Evolutionary conservation across 2,888 invertebrate species (phyloP).

Genomic region (Ophioninae sp.): DNA sequence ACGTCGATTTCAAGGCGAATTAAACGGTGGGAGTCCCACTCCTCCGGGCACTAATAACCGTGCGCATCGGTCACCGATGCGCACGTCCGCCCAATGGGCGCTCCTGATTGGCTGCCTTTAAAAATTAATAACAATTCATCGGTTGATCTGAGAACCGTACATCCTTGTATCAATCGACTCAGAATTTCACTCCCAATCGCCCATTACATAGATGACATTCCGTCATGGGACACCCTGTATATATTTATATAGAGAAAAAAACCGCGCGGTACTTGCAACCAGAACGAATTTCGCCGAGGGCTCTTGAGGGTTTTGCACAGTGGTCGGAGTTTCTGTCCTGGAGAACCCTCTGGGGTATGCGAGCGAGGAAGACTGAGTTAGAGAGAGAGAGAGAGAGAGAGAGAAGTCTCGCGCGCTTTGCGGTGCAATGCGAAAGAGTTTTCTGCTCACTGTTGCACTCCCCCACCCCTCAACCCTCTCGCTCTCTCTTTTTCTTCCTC

Average conservation of each 20-base stretch:
- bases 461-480: constrained; percentile 43
- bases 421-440: constrained; percentile 14
- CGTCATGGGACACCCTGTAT: too few species aligned
- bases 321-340: constrained; percentile 68
- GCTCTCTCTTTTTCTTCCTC: background rate
- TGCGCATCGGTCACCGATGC: too few species aligned
- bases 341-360: constrained; percentile 72
- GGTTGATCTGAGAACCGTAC: too few species aligned
- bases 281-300: constrained; percentile 77
- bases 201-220: too few species aligned
- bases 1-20: too few species aligned
- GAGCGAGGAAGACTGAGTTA: constrained; percentile 19
- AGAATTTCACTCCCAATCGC: too few species aligned
- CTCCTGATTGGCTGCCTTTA: too few species aligned
- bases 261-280: constrained; percentile 64
- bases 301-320: constrained; percentile 74
- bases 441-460: constrained; percentile 74
- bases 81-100: too few species aligned
- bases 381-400: constrained; percentile 29
- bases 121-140: too few species aligned
- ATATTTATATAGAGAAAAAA: constrained; percentile 64
- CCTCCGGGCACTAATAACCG: too few species aligned
- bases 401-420: background rate
- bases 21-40: too few species aligned
- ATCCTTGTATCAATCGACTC: too few species aligned